Evolutionary conservation across 2,888 invertebrate species (phyloP), one percentile per base, ranked within the genome.

Genomic region (Hypsopygia costalis): DNA sequence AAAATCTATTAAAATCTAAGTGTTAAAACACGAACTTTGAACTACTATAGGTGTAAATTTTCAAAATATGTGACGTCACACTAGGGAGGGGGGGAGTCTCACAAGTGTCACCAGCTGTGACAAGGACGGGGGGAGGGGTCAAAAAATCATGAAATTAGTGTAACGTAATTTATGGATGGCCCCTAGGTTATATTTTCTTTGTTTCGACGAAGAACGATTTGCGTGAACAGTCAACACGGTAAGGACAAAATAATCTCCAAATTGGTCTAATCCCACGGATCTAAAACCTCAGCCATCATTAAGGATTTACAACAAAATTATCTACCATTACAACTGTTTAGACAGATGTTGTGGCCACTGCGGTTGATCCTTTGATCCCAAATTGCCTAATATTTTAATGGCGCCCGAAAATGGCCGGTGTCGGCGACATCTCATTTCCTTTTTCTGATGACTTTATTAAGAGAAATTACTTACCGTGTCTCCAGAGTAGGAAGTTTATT

Each of bases 401-500:
- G 51, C 43, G 27, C 33, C 48, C 49, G 44, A 58, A 66, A 69
- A 68, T 61, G 52, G 41, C 36, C 52, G 34, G 41, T 56, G 52
- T 55, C 57, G 50, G 41, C 50, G 56, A 62, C 53, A 55, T 58
- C 58, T 57, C 53, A 66, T 67, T 69, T 67, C 65, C 67, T 58
- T 47, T 55, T 36, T 36, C 31, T 60, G 61, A 73, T 72, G 53
- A 46, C 69, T 72, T 72, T 69, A 77, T 80, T 71, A 69, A 69
- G 63, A 58, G 54, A 58, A 60, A 55, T 42, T 41, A 39, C 45
- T 47, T 35, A 49, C 38, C 43, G 44, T 36, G 37, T 34, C 36
- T 32, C 36, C 21, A 21, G 35, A 38, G 37, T 43, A n/a, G n/a
- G n/a, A n/a, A n/a, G n/a, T n/a, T n/a, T n/a, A 43, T 22, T 34